phyloP scores from a whole-genome alignment of 2,797 vertebrate species.

The Iguana delicatissima region DNA sequence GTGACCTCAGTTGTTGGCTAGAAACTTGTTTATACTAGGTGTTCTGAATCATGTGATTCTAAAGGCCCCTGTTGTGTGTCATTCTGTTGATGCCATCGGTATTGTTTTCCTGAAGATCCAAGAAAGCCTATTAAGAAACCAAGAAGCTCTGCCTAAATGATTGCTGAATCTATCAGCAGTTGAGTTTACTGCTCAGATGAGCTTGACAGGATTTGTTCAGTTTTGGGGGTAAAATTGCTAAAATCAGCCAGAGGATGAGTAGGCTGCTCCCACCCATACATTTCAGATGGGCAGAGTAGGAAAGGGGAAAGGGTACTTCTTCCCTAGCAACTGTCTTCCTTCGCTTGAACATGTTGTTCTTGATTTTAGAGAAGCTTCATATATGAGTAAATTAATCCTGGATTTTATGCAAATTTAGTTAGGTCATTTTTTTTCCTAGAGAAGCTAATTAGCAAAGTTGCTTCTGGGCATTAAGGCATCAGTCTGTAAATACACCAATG shows the following conservation, averaged over 20 bases:
- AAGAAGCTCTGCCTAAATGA: not conserved
- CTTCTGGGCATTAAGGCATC: slow-evolving; percentile 1
- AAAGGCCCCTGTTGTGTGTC: not conserved
- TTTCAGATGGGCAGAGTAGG: not conserved
- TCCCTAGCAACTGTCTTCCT: slow-evolving; percentile 8
- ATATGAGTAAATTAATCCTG: not conserved
- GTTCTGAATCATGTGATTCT: not conserved
- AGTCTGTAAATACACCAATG: not conserved
- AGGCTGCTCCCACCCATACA: not conserved
- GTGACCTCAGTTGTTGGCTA: not conserved
- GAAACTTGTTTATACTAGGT: not conserved
- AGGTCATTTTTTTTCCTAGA: not conserved
- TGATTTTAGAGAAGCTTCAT: not conserved
- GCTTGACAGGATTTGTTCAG: not conserved
- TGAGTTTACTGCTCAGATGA: not conserved
- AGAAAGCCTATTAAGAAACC: not conserved
- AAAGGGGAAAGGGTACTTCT: not conserved
- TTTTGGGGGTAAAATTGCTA: not conserved
- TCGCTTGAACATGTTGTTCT: not conserved
- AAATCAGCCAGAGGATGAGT: not conserved
- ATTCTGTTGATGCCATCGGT: not conserved
- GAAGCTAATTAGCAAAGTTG: slow-evolving; percentile 12
- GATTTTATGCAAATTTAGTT: slow-evolving; percentile 21
- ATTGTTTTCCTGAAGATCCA: not conserved
- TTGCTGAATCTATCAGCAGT: not conserved